Evolutionary conservation across 2,888 invertebrate species (phyloP).

Genomic region (Sphinx pinastri): DNA sequence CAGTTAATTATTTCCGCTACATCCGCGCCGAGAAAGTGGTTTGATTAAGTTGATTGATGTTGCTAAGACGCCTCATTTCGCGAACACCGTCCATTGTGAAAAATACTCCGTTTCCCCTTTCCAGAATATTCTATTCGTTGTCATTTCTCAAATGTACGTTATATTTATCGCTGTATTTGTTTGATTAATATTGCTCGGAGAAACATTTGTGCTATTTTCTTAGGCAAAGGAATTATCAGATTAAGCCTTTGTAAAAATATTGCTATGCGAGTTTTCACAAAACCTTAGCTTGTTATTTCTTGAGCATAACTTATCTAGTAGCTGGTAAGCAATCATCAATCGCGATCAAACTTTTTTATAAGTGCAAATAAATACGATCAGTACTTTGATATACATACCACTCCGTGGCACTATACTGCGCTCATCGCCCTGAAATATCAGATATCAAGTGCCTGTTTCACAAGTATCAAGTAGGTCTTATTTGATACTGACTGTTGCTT

Average conservation of each 20-base stretch:
- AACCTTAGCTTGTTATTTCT: not conserved
- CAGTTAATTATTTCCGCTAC: constrained; percentile 46
- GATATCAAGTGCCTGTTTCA: no score
- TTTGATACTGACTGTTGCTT: no score
- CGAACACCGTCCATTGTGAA: constrained; percentile 50
- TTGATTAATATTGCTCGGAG: constrained; percentile 10
- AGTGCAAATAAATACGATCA: no score
- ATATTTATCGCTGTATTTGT: constrained; percentile 45
- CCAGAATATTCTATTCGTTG: constrained; percentile 33
- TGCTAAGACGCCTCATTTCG: constrained; percentile 47
- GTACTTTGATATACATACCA: no score
- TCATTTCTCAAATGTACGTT: constrained; percentile 38
- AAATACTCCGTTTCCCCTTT: constrained; percentile 30
- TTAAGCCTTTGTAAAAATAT: not conserved
- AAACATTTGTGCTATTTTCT: not conserved
- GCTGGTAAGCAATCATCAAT: no score
- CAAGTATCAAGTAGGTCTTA: no score
- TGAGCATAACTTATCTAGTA: no score
- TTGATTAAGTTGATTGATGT: constrained; percentile 58
- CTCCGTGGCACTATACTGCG: no score
- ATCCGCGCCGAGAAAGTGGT: constrained; percentile 40
- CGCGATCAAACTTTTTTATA: no score
- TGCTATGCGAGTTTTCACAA: not conserved
- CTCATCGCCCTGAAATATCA: no score
- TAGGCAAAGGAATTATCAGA: not conserved